Conservation (phyloP, 2,113 vertebrate genomes). For the Atlantisia rogersi region DNA sequence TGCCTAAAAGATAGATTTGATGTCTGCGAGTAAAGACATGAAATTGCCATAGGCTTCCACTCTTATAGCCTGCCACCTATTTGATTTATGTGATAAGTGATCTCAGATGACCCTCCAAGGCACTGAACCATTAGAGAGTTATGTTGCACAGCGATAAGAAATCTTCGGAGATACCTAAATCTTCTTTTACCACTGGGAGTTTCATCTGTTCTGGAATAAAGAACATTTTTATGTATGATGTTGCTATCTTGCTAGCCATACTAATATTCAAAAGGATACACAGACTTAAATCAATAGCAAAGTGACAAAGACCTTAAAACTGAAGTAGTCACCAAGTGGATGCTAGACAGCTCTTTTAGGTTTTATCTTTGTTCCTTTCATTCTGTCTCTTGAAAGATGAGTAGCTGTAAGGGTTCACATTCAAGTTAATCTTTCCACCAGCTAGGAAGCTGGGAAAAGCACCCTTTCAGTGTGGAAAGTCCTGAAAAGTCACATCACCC, state of each 20-base stretch:
- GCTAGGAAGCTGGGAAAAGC: background rate
- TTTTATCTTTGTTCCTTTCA: constrained; percentile 56
- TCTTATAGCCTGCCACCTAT: constrained; percentile 59
- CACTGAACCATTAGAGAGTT: constrained; percentile 71
- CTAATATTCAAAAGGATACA: constrained; percentile 72
- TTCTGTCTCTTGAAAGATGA: constrained; percentile 56
- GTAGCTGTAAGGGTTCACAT: constrained; percentile 29
- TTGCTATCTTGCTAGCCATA: constrained; percentile 69
- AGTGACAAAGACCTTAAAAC: constrained; percentile 59
- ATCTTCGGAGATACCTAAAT: constrained; percentile 76
- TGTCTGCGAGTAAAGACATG: constrained; percentile 63
- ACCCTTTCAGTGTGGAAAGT: constrained; percentile 20
- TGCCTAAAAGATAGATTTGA: constrained; percentile 66
- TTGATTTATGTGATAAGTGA: constrained; percentile 76
- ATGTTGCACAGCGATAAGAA: constrained; percentile 73
- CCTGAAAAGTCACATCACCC: background rate
- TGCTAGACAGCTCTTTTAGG: constrained; percentile 26
- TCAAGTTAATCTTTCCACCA: constrained; percentile 63
- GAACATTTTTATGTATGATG: constrained; percentile 64
- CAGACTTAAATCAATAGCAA: constrained; percentile 63
- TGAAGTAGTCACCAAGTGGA: constrained; percentile 33
- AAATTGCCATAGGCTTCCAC: constrained; percentile 60
- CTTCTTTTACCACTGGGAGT: constrained; percentile 62
- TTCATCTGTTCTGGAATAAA: constrained; percentile 68
- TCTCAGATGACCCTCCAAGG: constrained; percentile 71